phyloP scores from a whole-genome alignment of 2,113 vertebrate species.

The Caracal caracal region DNA sequence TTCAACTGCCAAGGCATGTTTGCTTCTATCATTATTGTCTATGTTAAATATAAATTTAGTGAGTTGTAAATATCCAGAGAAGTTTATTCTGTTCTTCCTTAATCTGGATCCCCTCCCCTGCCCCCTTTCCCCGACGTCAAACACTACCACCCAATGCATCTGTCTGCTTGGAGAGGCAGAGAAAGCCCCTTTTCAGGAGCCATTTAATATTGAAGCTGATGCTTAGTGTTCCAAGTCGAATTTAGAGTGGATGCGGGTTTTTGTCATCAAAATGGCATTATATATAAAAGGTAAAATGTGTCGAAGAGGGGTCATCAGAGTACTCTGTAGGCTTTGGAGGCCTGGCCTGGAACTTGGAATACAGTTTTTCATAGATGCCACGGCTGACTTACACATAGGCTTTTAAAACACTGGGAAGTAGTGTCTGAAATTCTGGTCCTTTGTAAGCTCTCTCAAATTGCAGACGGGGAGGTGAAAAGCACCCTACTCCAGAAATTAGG shows the following conservation, averaged over 20 bases:
- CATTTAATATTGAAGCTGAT: neutral
- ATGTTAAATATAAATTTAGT: neutral
- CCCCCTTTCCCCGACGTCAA: rapidly evolving
- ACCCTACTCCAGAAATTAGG: constrained; percentile 8
- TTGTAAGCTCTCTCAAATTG: neutral
- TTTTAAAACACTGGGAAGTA: neutral
- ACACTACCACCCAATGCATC: neutral
- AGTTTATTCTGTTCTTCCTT: neutral
- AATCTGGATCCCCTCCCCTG: neutral
- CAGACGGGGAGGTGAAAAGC: neutral
- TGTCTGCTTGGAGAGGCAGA: neutral
- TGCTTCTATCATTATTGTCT: neutral
- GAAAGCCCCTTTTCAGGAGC: neutral
- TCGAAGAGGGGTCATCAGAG: neutral
- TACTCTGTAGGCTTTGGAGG: neutral
- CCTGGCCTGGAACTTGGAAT: neutral
- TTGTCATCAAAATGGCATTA: neutral
- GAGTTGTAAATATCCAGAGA: neutral
- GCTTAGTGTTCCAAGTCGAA: neutral
- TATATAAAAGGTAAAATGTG: neutral
- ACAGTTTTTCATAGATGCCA: constrained; percentile 3
- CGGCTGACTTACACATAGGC: neutral
- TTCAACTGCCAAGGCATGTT: neutral
- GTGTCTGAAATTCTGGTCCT: neutral
- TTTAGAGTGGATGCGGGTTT: neutral